phyloP scores from a whole-genome alignment of 2,888 invertebrate genomes.

The Drosophila testacea region DNA sequence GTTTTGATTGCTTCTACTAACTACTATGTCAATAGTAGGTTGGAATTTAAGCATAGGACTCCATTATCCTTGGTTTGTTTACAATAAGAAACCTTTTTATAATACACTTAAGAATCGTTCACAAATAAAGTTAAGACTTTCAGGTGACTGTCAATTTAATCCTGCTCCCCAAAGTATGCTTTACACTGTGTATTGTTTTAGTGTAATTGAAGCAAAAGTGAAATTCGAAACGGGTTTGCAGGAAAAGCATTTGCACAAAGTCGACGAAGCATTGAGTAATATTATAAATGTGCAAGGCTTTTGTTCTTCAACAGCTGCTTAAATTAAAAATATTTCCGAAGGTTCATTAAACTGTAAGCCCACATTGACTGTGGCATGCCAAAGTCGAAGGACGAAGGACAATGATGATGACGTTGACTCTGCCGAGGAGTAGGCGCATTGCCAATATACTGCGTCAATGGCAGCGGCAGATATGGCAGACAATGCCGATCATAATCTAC shows the following conservation, averaged over 20 bases:
- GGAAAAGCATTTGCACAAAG: background rate
- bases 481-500: constrained; percentile 69
- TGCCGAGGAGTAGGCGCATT: constrained; percentile 36
- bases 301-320: constrained; percentile 21
- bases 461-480: constrained; percentile 40
- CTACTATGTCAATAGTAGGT: no score
- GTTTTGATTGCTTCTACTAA: no score
- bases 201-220: background rate
- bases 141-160: background rate
- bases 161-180: background rate
- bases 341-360: constrained; percentile 58
- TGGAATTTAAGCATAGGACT: no score
- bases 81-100: no score
- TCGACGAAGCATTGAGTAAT: constrained; percentile 6
- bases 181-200: background rate
- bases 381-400: constrained; percentile 36
- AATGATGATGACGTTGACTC: background rate
- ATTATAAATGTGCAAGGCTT: constrained; percentile 4
- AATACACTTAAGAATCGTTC: no score
- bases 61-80: no score
- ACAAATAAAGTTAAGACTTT: background rate
- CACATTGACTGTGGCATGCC: constrained; percentile 14
- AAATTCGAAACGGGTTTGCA: constrained; percentile 3
- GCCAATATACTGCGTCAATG: constrained; percentile 28
- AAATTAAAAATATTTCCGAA: constrained; percentile 31